Percentiles rank a stretch among this genome's conserved stretches.
Conservation (phyloP, 2,797 vertebrate genomes). For the Pagetopsis macropterus region DNA sequence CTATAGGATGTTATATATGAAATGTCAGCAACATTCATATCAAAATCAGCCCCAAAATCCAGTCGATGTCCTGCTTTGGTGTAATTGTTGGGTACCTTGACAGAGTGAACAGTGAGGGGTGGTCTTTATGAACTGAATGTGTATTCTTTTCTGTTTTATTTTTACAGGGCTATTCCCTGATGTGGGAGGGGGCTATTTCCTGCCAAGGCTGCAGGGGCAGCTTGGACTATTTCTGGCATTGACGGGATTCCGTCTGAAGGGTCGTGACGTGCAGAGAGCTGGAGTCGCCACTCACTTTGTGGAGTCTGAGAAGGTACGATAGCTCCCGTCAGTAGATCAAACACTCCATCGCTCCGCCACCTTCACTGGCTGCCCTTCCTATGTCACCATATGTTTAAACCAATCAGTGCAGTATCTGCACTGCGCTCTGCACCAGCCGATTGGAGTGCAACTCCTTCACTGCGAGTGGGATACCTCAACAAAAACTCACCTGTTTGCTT, state of each 20-base stretch:
- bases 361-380: too few species aligned
- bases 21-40: too few species aligned
- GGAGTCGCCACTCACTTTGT: slow-evolving; percentile 96
- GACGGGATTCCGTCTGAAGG: slow-evolving; percentile 93
- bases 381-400: too few species aligned
- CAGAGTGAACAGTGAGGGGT: not conserved
- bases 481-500: too few species aligned
- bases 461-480: too few species aligned
- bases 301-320: slow-evolving; percentile 87
- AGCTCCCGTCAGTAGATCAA: too few species aligned
- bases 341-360: too few species aligned
- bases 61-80: not conserved
- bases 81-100: not conserved
- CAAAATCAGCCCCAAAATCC: not conserved
- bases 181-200: slow-evolving; percentile 95
- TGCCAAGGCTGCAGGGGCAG: slow-evolving; percentile 91
- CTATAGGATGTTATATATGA: too few species aligned
- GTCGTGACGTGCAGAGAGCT: slow-evolving; percentile 90
- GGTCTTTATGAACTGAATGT: not conserved
- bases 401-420: too few species aligned
- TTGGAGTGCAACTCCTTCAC: too few species aligned
- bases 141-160: slow-evolving; percentile 14
- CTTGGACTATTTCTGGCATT: slow-evolving; percentile 91
- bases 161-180: slow-evolving; percentile 94
- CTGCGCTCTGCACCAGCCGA: too few species aligned